Evolutionary conservation across 2,888 invertebrate genomes (phyloP).

Genomic region (Elmis aenea): DNA sequence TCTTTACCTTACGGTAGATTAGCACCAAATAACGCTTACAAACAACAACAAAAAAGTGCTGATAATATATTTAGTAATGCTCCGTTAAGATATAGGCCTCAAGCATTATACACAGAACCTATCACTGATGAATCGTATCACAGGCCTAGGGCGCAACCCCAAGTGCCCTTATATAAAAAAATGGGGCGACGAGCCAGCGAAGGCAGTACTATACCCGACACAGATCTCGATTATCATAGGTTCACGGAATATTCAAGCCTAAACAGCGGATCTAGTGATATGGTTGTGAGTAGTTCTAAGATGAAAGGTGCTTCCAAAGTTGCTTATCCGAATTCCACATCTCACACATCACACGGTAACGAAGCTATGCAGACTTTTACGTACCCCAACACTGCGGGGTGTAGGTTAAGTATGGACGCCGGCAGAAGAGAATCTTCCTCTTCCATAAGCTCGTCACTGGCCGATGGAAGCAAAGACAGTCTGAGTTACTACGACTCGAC

Average conservation of each 20-base stretch:
- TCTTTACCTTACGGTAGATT: constrained; percentile 42
- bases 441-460: constrained; percentile 57
- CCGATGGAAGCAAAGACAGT: constrained; percentile 63
- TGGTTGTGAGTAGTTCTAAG: constrained; percentile 28
- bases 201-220: constrained; percentile 44
- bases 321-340: constrained; percentile 10
- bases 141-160: constrained; percentile 43
- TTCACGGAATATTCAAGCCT: constrained; percentile 20
- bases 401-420: constrained; percentile 46
- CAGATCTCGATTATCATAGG: constrained; percentile 23
- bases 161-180: constrained; percentile 42
- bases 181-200: constrained; percentile 52
- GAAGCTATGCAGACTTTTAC: constrained; percentile 23
- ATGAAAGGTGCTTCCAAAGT: constrained; percentile 16
- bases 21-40: constrained; percentile 31
- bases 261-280: constrained; percentile 26
- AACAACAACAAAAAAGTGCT: constrained; percentile 32
- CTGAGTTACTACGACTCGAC: constrained; percentile 64
- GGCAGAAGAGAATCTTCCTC: constrained; percentile 57
- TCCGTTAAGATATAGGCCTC: not conserved
- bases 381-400: constrained; percentile 40
- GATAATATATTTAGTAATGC: constrained; percentile 16
- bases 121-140: constrained; percentile 38
- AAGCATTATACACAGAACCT: constrained; percentile 22
- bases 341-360: constrained; percentile 13